A percentile compares a stretch with the other conserved stretches of the same genome.
Conservation (phyloP, 1,140 invertebrate species). For the Hermetia illucens region DNA sequence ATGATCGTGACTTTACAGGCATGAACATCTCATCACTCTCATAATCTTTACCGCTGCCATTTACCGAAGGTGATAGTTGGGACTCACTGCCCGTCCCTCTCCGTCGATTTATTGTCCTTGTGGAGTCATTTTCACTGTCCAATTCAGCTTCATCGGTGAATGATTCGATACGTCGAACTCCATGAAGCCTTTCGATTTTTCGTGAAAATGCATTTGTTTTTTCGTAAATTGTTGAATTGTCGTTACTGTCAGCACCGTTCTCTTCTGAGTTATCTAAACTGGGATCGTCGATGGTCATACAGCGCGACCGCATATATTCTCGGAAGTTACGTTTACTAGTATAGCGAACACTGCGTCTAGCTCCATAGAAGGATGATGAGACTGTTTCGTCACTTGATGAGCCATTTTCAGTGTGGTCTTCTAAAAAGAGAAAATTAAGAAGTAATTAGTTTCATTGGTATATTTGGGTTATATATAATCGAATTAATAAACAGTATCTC, state of each 20-base stretch:
- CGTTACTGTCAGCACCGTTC: constrained; percentile 18
- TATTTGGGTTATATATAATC: background rate
- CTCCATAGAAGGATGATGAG: constrained; percentile 26
- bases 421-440: background rate
- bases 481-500: constrained; percentile 2
- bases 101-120: too few relatives aligned
- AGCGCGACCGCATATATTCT: constrained; percentile 24
- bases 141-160: constrained; percentile 14
- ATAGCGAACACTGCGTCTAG: constrained; percentile 24
- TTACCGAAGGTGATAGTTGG: too few relatives aligned
- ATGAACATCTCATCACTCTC: constrained; percentile 22
- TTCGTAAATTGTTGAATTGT: constrained; percentile 21
- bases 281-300: constrained; percentile 21
- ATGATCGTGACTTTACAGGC: constrained; percentile 15
- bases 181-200: constrained; percentile 17
- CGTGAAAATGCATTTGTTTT: constrained; percentile 16
- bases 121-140: constrained; percentile 4
- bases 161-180: constrained; percentile 10
- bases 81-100: too few relatives aligned
- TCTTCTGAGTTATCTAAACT: constrained; percentile 17
- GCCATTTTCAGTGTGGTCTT: constrained; percentile 10
- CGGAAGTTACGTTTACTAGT: constrained; percentile 24
- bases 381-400: constrained; percentile 26
- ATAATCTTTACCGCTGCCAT: too few relatives aligned
- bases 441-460: background rate